Evolutionary conservation across 2,888 invertebrate species (phyloP).

Genomic region (Stenchaetothrips biformis): DNA sequence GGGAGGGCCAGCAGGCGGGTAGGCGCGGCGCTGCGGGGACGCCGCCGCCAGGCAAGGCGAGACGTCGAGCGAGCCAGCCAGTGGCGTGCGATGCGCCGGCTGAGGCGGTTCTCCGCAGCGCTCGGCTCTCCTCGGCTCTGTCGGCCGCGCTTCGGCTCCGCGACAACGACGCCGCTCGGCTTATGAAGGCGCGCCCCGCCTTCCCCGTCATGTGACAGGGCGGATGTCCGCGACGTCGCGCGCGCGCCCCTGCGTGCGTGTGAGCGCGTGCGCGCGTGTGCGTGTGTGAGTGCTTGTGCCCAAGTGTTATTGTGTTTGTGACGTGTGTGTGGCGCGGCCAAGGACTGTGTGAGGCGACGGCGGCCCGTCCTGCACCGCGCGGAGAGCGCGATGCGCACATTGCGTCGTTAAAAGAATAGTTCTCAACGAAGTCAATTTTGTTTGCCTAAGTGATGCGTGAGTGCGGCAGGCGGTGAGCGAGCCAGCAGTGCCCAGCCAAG

Average conservation of each 20-base stretch:
- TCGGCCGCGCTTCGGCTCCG: not conserved
- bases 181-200: not conserved
- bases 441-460: not conserved
- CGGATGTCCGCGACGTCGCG: not conserved
- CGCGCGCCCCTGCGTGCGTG: not conserved
- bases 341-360: not conserved
- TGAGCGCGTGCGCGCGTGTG: not conserved
- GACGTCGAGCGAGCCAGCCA: not conserved
- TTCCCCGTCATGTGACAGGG: not conserved
- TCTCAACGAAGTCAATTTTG: too few relatives aligned
- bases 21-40: not conserved
- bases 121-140: not conserved
- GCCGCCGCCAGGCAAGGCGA: too few relatives aligned
- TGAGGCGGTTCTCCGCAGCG: conserved; percentile 6
- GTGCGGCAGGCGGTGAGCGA: not conserved
- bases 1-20: not conserved
- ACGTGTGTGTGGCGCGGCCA: not conserved
- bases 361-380: not conserved
- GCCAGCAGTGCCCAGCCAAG: not conserved
- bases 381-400: not conserved
- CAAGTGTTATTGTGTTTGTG: not conserved
- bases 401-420: too few relatives aligned
- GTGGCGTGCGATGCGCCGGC: conserved; percentile 19
- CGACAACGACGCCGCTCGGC: not conserved
- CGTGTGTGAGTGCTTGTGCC: not conserved